Conservation (phyloP, 2,888 invertebrate species). For the Chymomyza procnemis region DNA sequence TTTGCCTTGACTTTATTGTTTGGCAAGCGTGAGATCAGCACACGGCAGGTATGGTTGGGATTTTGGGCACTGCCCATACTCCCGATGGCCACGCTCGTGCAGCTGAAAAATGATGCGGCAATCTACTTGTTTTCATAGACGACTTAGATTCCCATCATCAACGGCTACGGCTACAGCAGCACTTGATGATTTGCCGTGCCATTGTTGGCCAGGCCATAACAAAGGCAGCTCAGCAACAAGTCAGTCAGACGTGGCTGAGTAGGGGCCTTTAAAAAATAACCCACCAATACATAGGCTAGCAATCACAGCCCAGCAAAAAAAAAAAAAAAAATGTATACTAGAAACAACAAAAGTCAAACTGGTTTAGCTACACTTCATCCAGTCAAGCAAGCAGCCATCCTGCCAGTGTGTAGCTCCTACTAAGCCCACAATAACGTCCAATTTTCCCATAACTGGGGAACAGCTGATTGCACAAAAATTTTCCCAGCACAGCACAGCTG, state of each 20-base stretch:
- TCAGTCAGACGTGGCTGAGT: slow-evolving; percentile 12
- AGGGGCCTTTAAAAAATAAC: slow-evolving; percentile 26
- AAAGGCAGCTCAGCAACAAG: slow-evolving; percentile 38
- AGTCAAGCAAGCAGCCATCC: slow-evolving; percentile 22
- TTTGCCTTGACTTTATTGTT: slow-evolving; percentile 56
- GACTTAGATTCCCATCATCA: slow-evolving; percentile 49
- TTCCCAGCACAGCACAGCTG: slow-evolving; percentile 62
- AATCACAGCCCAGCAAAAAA: slow-evolving; percentile 20
- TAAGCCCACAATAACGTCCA: slow-evolving; percentile 24
- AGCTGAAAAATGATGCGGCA: slow-evolving; percentile 72
- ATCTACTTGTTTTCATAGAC: slow-evolving; percentile 28
- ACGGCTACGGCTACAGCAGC: slow-evolving; percentile 42
- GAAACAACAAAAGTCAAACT: slow-evolving; percentile 66
- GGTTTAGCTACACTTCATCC: slow-evolving; percentile 57
- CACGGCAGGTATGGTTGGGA: slow-evolving; percentile 60
- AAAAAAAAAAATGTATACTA: slow-evolving; percentile 23
- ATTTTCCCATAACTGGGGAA: slow-evolving; percentile 60
- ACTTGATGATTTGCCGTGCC: slow-evolving; percentile 67
- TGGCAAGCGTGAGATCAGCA: slow-evolving; percentile 68
- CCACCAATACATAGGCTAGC: slow-evolving; percentile 34
- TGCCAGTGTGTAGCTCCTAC: slow-evolving; percentile 13
- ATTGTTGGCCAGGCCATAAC: slow-evolving; percentile 54
- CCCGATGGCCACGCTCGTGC: slow-evolving; percentile 66
- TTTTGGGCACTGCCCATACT: slow-evolving; percentile 35
- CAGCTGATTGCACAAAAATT: slow-evolving; percentile 68